Evolutionary conservation across 2,113 vertebrate species (phyloP).

Genomic region (Tachuris rubrigastra): DNA sequence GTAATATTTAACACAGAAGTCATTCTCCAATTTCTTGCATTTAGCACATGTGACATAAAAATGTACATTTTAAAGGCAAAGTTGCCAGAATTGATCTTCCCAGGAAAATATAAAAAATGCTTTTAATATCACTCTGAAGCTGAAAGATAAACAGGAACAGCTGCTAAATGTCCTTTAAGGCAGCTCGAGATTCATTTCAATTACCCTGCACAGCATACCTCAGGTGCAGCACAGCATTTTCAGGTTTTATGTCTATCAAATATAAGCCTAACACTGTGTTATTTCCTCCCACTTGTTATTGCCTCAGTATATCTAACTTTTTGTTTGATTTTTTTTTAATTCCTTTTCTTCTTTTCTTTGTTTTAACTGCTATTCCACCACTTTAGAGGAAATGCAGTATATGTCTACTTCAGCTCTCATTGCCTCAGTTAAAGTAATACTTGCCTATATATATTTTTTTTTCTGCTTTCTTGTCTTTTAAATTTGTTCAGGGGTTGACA

Average conservation of each 20-base stretch:
- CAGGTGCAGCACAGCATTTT: constrained; percentile 61
- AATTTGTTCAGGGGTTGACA: neutral
- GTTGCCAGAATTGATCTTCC: constrained; percentile 54
- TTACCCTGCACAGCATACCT: constrained; percentile 56
- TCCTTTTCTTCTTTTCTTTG: constrained; percentile 8
- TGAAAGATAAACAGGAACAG: constrained; percentile 72
- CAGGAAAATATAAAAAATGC: constrained; percentile 66
- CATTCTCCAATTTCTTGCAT: constrained; percentile 15
- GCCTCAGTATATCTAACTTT: constrained; percentile 22
- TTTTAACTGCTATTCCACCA: neutral
- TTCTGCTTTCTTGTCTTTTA: neutral
- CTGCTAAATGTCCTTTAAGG: constrained; percentile 71
- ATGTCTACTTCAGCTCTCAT: neutral
- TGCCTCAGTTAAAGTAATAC: neutral
- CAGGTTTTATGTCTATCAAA: constrained; percentile 61
- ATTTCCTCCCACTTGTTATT: constrained; percentile 53
- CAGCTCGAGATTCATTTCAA: constrained; percentile 66
- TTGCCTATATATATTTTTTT: neutral
- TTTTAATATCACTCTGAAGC: constrained; percentile 59
- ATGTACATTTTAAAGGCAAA: constrained; percentile 59
- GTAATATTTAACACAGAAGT: constrained; percentile 12
- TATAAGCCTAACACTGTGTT: constrained; percentile 27
- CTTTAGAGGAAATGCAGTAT: neutral
- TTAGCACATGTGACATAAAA: constrained; percentile 63
- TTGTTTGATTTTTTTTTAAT: constrained; percentile 14